Evolutionary conservation across 1,140 invertebrate genomes (phyloP), one percentile per base, ranked within the genome.

Genomic region (Tetranychus cinnabarinus): DNA sequence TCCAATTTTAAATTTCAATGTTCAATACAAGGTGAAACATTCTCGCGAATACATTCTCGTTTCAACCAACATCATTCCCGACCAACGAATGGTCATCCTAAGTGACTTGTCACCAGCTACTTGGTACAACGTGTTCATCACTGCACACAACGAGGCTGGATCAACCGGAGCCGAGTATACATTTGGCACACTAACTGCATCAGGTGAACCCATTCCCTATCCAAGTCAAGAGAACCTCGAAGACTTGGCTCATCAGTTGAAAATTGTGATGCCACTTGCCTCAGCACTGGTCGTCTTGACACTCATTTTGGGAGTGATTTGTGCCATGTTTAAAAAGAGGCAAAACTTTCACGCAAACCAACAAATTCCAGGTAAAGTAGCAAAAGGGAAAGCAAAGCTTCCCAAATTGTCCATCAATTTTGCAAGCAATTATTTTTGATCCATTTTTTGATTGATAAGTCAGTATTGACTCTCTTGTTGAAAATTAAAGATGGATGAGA

Each of bases 71-170:
- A 42, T 58, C 0, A 36, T 66, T 4, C 84, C 86, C 3, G 60
- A 65, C 23, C 63, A 64, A 48, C 88, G 89, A 71, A 90, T 88
- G 69, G 85, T 89, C 6, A 57, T 60, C 1, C 84, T 93, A 42
- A 75, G 88, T 62, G 89, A 93, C 70, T 73, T 97, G 64, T 86
- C 88, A 67, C 86, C 90, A 0, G 89, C 87, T 10, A 89, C 82
- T 33, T 91, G 88, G 86, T 95, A 95, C 71, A 81, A 86, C 64
- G 69, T 77, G 66, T 67, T 70, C 35, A 70, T 77, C 4, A 74
- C 69, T 6, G 75, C 74, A 0, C 69, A 72, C 61, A 76, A 73
- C 65, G 70, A 71, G 15, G 74, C 74, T 46, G 75, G 75, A 1
- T 72, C 72, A 2, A 73, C 72, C 0, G 71, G 74, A 45, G 69